A percentile compares a stretch with the other conserved stretches of the same genome.
Evolutionary conservation across 2,797 vertebrate species (phyloP).

Genomic region (Crocidura indochinensis): DNA sequence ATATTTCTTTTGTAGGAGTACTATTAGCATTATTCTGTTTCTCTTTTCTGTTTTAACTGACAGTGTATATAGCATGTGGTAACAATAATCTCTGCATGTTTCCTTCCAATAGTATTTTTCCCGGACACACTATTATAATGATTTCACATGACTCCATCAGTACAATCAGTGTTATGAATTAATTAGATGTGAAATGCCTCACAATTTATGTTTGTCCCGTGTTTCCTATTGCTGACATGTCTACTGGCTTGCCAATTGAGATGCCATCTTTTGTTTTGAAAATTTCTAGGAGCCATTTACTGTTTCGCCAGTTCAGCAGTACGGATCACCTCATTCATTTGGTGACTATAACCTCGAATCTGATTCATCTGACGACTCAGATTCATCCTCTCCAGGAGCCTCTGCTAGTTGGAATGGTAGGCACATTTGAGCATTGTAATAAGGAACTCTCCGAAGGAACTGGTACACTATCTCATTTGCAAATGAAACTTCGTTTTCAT

Average conservation of each 20-base stretch:
- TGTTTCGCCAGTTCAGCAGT: conserved; percentile 90
- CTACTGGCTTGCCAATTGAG: conserved; percentile 22
- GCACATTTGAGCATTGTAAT: not conserved
- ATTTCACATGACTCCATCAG: not conserved
- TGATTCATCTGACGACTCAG: conserved; percentile 92
- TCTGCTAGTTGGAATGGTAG: conserved; percentile 78
- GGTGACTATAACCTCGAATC: conserved; percentile 88
- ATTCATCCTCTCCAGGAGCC: conserved; percentile 91
- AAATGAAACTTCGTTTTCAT: conserved; percentile 5
- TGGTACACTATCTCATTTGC: conserved; percentile 22
- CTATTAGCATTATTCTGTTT: not conserved
- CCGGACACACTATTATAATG: not conserved
- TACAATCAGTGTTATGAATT: no score
- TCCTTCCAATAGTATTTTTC: conserved; percentile 43
- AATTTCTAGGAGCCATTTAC: conserved; percentile 89
- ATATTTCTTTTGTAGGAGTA: not conserved
- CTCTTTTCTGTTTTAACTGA: not conserved
- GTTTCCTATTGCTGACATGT: conserved; percentile 47
- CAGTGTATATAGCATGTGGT: not conserved
- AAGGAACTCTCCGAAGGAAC: conserved; percentile 24
- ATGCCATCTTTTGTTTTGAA: conserved; percentile 83
- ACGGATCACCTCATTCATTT: conserved; percentile 62
- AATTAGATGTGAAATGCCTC: not conserved
- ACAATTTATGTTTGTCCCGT: conserved; percentile 21
- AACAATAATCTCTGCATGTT: not conserved